A percentile compares a stretch with the other conserved stretches of the same genome.
These are phyloP conservation scores for Orchestia grillus DNA, from an alignment of 1,140 invertebrate species.

Conservation along the genomic window DNA sequence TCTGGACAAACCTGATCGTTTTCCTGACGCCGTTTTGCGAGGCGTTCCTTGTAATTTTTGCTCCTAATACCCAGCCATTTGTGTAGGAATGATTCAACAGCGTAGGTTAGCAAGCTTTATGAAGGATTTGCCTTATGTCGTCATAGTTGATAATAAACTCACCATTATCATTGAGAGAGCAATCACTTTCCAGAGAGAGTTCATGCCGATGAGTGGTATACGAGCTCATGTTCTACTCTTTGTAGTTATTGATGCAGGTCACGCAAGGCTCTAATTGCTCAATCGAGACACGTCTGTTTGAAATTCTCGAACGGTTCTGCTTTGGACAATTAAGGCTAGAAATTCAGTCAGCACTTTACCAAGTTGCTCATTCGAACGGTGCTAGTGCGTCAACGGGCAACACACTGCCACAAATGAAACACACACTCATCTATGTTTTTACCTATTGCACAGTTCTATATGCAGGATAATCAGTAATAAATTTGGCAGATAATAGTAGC, in stretches of 20 bases:
- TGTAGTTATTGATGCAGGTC: not conserved
- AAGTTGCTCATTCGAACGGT: not conserved
- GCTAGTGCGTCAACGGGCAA: not conserved
- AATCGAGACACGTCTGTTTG: not conserved
- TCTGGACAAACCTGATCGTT: not conserved
- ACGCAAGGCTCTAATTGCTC: constrained; percentile 12
- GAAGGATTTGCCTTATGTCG: not conserved
- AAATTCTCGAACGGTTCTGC: not conserved
- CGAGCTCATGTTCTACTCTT: not conserved
- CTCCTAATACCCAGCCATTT: not conserved
- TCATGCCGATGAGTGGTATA: not conserved
- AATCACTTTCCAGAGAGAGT: not conserved
- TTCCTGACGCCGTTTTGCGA: not conserved
- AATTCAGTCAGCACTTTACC: not conserved
- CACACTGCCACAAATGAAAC: not conserved
- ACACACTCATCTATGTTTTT: not conserved
- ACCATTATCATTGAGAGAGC: not conserved
- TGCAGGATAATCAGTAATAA: no score
- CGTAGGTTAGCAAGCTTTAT: not conserved
- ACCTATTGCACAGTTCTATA: no score
- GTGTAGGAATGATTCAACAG: not conserved
- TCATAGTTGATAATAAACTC: not conserved
- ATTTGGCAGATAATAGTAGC: no score
- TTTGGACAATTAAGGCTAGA: not conserved
- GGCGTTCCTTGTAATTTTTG: not conserved